These are phyloP conservation scores for Rhyacichthys aspro DNA, from an alignment of 2,797 vertebrate genomes.

Conservation along the genomic window DNA sequence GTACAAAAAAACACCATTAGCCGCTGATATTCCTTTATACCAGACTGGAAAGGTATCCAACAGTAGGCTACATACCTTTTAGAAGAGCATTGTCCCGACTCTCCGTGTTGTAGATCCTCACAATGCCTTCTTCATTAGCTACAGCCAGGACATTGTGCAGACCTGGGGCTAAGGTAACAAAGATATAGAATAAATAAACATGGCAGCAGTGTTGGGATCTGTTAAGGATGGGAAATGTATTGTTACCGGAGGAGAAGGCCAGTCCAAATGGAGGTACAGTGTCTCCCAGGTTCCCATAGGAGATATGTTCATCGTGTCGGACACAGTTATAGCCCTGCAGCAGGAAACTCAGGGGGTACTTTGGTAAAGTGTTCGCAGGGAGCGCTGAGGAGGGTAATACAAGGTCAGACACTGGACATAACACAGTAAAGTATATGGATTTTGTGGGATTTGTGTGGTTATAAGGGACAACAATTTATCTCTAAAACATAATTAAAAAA, in stretches of 20 bases:
- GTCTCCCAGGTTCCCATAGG: slow-evolving; percentile 84
- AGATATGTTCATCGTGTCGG: slow-evolving; percentile 86
- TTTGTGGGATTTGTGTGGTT: too few relatives aligned
- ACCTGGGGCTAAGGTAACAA: slow-evolving; percentile 64
- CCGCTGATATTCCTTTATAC: background rate
- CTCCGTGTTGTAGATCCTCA: slow-evolving; percentile 91
- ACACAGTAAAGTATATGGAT: too few relatives aligned
- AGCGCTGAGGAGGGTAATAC: slow-evolving; percentile 23
- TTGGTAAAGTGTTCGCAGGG: slow-evolving; percentile 41
- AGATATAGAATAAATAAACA: background rate
- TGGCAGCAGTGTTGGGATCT: background rate
- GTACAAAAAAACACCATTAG: slow-evolving; percentile 25
- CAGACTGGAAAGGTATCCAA: fast-evolving
- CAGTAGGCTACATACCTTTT: slow-evolving; percentile 81
- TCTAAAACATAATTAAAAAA: too few relatives aligned
- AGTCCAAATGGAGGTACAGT: slow-evolving; percentile 93
- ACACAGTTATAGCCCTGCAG: slow-evolving; percentile 84
- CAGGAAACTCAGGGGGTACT: slow-evolving; percentile 84
- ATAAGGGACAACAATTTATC: too few relatives aligned
- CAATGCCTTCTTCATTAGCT: slow-evolving; percentile 94
- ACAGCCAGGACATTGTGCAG: slow-evolving; percentile 85
- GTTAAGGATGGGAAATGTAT: background rate
- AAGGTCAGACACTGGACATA: background rate
- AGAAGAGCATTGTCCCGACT: slow-evolving; percentile 76
- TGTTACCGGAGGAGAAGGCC: slow-evolving; percentile 89